Base-by-base conservation (phyloP, 1,140 invertebrate species). In the Holcopasites calliopsidis region DNA sequence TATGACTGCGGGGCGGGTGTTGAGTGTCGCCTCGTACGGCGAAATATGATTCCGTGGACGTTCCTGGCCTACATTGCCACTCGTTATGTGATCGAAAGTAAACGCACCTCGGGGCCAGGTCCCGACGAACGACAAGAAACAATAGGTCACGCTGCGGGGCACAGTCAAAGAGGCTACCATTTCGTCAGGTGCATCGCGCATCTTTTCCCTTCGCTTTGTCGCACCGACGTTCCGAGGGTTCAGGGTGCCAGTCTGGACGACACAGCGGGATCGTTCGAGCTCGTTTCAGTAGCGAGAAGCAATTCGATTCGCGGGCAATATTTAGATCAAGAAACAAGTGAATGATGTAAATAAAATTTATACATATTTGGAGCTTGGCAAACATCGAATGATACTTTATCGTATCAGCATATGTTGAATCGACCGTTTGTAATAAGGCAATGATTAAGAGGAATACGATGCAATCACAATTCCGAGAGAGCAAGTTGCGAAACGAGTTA, bases 41-140 rank as follows among this genome's bases (percentile, higher is more conserved):
- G 90, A 91, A 91, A 91, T 91, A 87, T 70, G 90, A 91, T 87
- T 85, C 80, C 81, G 83, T 88, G 85, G 88, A 88, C 88, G 88
- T 83, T 90, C 86, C 90, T 91, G 88, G 87, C 89, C 89, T 91
- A 91, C 88, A 91, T 91, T 84, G 86, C 85, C 62, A 82, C 77
- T 86, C 88, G 83, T 89, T 85, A 86, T 85, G 42, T 79, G 86
- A 89, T 87, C 83, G 80, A 84, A 83, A 83, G 81, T 75, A 79
- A 84, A 83, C 82, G 82, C 76, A 68, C 60, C 69, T 66, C 71
- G 49, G 28, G 38, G 26, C 21, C 65, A 60, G 54, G 81, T 70
- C 76, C 69, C 54, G 61, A 23, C 74, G 49, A 76, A 73, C 80
- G 60, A 76, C 79, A 69, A 57, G 62, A 66, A 82, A 83, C 80